phyloP scores from a whole-genome alignment of 2,888 invertebrate genomes.

The Esperia sulphurella region DNA sequence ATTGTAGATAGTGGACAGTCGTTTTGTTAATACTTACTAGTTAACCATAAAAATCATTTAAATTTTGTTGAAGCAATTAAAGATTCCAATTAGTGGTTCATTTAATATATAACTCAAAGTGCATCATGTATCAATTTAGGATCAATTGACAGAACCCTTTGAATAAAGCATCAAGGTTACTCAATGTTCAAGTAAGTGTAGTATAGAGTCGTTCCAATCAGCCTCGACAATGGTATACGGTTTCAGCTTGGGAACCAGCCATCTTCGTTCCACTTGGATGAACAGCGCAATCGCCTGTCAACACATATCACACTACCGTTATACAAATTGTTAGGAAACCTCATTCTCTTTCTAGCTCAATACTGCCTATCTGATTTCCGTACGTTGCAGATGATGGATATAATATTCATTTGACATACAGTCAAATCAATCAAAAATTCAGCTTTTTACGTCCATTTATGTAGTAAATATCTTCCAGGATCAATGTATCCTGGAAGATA shows the following conservation, averaged over 20 bases:
- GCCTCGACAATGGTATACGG: constrained; percentile 42
- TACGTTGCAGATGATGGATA: neutral
- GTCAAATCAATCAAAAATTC: too few relatives aligned
- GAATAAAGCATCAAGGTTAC: constrained; percentile 1
- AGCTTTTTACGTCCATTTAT: too few relatives aligned
- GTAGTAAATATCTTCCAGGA: too few relatives aligned
- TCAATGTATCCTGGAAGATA: too few relatives aligned
- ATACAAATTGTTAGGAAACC: neutral
- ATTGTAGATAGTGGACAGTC: too few relatives aligned
- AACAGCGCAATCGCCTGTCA: constrained; percentile 17
- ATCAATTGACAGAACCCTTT: constrained; percentile 4
- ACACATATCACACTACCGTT: neutral
- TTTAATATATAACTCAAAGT: neutral
- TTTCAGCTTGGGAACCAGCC: constrained; percentile 56
- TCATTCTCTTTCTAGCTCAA: neutral
- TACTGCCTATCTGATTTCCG: neutral
- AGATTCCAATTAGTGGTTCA: constrained; percentile 1
- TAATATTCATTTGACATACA: too few relatives aligned
- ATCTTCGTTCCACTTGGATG: constrained; percentile 40
- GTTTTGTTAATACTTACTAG: too few relatives aligned
- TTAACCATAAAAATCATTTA: neutral
- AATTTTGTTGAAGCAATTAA: neutral
- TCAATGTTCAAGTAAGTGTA: constrained; percentile 12
- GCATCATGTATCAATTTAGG: constrained; percentile 2
- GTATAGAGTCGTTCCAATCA: constrained; percentile 18